These are phyloP conservation scores for Parasteatoda tepidariorum DNA, from an alignment of 1,140 invertebrate species.

Conservation along the genomic window DNA sequence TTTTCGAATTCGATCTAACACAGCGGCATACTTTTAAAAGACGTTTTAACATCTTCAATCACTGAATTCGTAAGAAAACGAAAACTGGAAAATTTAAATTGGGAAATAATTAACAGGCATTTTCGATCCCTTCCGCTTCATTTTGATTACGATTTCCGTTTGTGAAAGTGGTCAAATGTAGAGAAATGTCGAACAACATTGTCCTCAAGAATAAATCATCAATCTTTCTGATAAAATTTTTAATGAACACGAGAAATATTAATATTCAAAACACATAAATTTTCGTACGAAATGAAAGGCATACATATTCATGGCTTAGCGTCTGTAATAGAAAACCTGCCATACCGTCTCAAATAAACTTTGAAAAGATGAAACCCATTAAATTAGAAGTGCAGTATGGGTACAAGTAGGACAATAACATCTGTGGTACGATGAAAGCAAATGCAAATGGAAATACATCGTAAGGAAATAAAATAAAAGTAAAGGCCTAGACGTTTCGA, in stretches of 20 bases:
- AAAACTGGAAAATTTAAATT: slow-evolving; percentile 1
- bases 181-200: slow-evolving; percentile 25
- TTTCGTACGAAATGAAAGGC: slow-evolving; percentile 31
- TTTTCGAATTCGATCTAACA: no score
- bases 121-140: neutral
- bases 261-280: slow-evolving; percentile 45
- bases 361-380: slow-evolving; percentile 23
- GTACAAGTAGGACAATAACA: slow-evolving; percentile 25
- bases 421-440: slow-evolving; percentile 23
- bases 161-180: slow-evolving; percentile 28
- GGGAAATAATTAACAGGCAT: no score
- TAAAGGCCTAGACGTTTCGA: neutral
- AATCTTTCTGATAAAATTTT: slow-evolving; percentile 28
- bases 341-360: slow-evolving; percentile 10
- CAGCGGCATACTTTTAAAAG: no score
- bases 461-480: neutral
- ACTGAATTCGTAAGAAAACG: no score
- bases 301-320: slow-evolving; percentile 20
- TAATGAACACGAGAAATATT: slow-evolving; percentile 40
- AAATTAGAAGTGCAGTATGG: slow-evolving; percentile 22
- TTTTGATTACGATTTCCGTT: neutral
- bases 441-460: slow-evolving; percentile 18
- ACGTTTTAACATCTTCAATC: no score
- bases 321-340: neutral
- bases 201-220: slow-evolving; percentile 8